Evolutionary conservation across 2,888 invertebrate species (phyloP), one percentile per base, ranked within the genome.

Genomic region (Thymelicus lineola): DNA sequence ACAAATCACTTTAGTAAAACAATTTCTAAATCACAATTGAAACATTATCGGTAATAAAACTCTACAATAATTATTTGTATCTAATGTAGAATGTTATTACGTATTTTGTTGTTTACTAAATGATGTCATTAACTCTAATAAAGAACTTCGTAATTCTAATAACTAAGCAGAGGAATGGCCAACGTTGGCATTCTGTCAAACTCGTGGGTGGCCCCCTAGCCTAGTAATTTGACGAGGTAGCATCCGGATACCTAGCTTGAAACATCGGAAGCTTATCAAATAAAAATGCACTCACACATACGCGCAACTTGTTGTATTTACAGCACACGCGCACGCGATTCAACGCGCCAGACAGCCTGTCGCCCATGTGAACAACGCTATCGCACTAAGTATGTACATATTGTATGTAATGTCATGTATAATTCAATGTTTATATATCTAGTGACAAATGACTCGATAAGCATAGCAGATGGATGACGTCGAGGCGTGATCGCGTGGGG

Each of bases 221-320:
- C 77, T 73, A 86, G 89, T 88, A 87, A 89, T 90, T 87, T 74
- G 88, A 89, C 80, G 86, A 88, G 86, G 77, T 85, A 85, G 85
- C 86, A 85, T 88, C 91, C 87, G 87, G 90, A 87, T 86, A 85
- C 82, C 86, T 88, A 89, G 87, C 84, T 86, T 81, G 82, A 82
- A 84, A 80, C 88, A 88, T 91, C 89, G 89, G 90, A 90, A 93
- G 89, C 91, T 93, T 93, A 93, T 93, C 91, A 89, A 88, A 88
- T 86, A 90, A 90, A 91, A 87, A 87, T 80, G 81, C 86, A 86
- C 91, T 80, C 89, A 90, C 89, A 90, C 90, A 86, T 71, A 78
- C 82, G 79, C 83, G 75, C 68, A 74, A 80, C 82, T 80, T 82
- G 81, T 82, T 85, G 81, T 88, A 88, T 87, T 84, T 85, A 90